Evolutionary conservation across 2,888 invertebrate genomes (phyloP), one percentile per base, ranked within the genome.

Genomic region (Hypena proboscidalis): DNA sequence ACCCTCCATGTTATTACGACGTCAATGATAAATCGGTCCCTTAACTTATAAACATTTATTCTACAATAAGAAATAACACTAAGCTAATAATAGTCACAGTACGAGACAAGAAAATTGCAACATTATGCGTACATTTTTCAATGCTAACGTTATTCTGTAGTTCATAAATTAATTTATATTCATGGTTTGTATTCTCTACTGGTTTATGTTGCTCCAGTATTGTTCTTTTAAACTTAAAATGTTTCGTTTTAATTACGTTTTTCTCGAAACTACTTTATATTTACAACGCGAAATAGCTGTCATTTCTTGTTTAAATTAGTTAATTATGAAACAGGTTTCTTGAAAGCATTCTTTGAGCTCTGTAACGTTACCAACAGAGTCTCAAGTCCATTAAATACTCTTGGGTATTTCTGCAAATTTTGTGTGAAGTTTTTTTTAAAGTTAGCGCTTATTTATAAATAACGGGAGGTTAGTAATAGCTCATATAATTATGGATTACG

Each of bases 151-250:
- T 48, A 40, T 61, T 38, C 46, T 49, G 45, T 41, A 54, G 43
- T 42, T 49, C 63, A 58, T 63, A 50, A 58, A 59, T 63, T 58
- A 62, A 62, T 49, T 58, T 44, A 21, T 54, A 58, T 63, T 62
- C 63, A 59, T 54, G 58, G 63, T 62, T 45, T 52, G 58, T 29
- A 26, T 33, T 15, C 40, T 49, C 40, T 38, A 54, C 50, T 63
- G 54, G 58, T 59, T 42, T n/a, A 10, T 38, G 17, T 19, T 33
- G 40, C 40, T n/a, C n/a, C n/a, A n/a, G n/a, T n/a, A n/a, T n/a
- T n/a, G n/a, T n/a, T n/a, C 38, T 49, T 49, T 46, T 26, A 30
- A 59, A 63, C 40, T 59, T 34, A 21, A 10, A 46, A 17, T 37
- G 30, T 62, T 59, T 53, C 50, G 35, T 62, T 62, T 45, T 53